A percentile compares a stretch with the other conserved stretches of the same genome.
Evolutionary conservation across 2,797 vertebrate species (phyloP).

Genomic region (Chloroceryle amazona): DNA sequence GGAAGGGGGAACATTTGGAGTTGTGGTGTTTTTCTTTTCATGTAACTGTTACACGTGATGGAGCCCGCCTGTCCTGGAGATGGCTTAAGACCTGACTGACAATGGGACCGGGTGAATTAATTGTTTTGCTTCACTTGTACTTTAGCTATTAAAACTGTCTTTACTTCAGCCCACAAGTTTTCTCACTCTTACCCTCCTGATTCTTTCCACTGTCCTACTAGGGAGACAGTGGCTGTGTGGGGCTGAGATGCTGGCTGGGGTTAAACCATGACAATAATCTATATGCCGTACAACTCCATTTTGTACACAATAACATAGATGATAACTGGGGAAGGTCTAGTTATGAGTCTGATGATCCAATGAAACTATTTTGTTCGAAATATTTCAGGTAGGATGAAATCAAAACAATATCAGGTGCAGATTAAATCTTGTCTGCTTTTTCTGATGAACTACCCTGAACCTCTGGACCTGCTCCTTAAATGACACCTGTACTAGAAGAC

Average conservation of each 20-base stretch:
- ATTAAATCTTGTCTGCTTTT: not conserved
- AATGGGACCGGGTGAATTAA: fast-evolving
- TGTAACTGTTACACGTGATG: fast-evolving
- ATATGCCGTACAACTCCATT: not conserved
- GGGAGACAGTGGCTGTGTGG: not conserved
- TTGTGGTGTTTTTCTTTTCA: not conserved
- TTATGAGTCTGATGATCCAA: not conserved
- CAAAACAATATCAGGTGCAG: not conserved
- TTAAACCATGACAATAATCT: not conserved
- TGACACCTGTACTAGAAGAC: not conserved
- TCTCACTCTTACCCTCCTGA: not conserved
- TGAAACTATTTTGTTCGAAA: not conserved
- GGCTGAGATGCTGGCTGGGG: not conserved
- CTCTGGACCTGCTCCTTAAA: not conserved
- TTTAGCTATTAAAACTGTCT: not conserved
- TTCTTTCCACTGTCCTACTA: not conserved
- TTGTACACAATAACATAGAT: not conserved
- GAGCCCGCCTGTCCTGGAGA: not conserved
- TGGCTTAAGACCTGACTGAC: not conserved
- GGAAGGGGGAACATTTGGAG: fast-evolving
- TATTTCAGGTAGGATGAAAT: not conserved
- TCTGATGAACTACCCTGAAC: not conserved
- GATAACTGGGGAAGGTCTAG: not conserved
- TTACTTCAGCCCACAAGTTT: not conserved
- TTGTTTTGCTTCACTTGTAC: not conserved